Conservation (phyloP, 2,888 invertebrate species). For the Drosophila kuntzei region DNA sequence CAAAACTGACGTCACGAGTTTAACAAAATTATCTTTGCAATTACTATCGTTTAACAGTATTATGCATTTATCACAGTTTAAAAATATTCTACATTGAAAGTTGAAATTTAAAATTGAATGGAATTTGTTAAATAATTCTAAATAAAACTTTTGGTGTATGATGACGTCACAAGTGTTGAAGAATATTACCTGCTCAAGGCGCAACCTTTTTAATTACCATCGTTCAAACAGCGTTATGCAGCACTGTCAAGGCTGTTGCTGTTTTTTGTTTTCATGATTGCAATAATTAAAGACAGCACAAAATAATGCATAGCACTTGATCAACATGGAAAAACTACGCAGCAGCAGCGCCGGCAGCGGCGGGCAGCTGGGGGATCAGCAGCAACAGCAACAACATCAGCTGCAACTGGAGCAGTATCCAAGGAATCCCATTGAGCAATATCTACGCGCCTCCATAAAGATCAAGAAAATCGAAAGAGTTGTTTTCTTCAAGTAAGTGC, state of each 20-base stretch:
- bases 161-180: slow-evolving; percentile 10
- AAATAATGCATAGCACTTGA: slow-evolving; percentile 31
- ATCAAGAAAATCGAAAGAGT: slow-evolving; percentile 89
- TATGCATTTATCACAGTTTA: neutral
- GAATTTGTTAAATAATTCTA: neutral
- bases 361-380: slow-evolving; percentile 48
- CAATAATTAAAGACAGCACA: slow-evolving; percentile 3
- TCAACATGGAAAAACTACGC: slow-evolving; percentile 58
- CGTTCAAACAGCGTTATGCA: slow-evolving; percentile 14
- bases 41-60: no score
- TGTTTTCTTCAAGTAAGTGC: slow-evolving; percentile 83
- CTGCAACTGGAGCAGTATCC: slow-evolving; percentile 79
- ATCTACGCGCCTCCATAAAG: slow-evolving; percentile 90
- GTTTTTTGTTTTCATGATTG: slow-evolving; percentile 35
- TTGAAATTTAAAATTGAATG: neutral
- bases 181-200: neutral
- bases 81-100: neutral
- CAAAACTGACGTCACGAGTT: neutral
- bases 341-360: slow-evolving; percentile 25
- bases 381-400: slow-evolving; percentile 38
- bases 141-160: neutral
- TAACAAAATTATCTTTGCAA: no score
- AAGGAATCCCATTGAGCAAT: slow-evolving; percentile 89
- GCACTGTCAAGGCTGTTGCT: slow-evolving; percentile 31
- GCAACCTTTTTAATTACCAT: neutral